Conservation (phyloP, 2,113 vertebrate genomes). For the Suricata suricatta region DNA sequence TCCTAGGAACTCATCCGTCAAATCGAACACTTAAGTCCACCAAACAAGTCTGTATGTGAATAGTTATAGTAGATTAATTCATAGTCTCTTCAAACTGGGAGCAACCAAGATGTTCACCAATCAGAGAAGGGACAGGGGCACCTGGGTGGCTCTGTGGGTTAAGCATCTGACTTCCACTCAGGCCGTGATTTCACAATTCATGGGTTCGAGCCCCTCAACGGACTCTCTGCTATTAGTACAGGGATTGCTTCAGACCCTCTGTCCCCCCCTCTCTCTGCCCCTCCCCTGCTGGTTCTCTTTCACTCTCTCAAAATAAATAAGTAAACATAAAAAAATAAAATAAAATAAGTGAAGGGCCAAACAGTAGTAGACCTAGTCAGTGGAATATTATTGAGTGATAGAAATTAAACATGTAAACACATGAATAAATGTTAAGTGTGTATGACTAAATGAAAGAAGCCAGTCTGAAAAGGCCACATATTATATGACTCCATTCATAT, state of each 20-base stretch:
- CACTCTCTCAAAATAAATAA: too few species aligned
- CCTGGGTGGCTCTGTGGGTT: too few species aligned
- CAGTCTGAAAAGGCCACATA: background rate
- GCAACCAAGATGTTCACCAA: background rate
- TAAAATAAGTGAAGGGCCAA: background rate
- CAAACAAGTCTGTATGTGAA: background rate
- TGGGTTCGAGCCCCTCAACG: fast-evolving
- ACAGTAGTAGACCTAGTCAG: background rate
- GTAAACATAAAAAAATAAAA: too few species aligned
- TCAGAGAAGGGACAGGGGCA: background rate
- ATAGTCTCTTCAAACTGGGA: background rate
- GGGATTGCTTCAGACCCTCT: too few species aligned
- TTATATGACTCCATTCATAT: background rate
- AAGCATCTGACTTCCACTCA: too few species aligned
- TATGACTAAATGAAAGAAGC: background rate
- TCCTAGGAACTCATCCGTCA: background rate
- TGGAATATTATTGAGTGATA: background rate
- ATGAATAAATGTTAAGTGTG: background rate
- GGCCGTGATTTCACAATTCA: too few species aligned
- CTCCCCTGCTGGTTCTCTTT: too few species aligned
- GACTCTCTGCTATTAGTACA: too few species aligned
- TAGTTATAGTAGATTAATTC: background rate
- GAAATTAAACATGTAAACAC: background rate
- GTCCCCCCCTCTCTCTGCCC: too few species aligned
- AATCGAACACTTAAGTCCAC: background rate